phyloP scores from a whole-genome alignment of 2,888 invertebrate species.

The Atethmia centrago region DNA sequence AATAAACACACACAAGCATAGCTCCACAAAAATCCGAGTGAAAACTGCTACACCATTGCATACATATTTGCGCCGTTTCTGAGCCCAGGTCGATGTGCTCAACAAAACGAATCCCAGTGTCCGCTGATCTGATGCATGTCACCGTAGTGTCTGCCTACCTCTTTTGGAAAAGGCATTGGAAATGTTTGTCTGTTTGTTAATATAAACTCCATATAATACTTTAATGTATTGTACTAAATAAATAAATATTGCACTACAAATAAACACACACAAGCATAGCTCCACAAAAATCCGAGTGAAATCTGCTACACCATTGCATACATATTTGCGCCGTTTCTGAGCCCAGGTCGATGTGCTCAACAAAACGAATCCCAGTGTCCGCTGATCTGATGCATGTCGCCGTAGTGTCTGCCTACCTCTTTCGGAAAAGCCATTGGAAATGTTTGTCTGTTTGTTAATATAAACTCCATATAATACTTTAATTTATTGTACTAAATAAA shows the following conservation, averaged over 20 bases:
- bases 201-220: not conserved
- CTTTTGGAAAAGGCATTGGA: not conserved
- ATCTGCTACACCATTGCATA: slow-evolving; percentile 36
- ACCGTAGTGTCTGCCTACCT: not conserved
- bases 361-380: slow-evolving; percentile 55
- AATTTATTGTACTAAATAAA: too few relatives aligned
- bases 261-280: not conserved
- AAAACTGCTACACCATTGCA: slow-evolving; percentile 31
- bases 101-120: slow-evolving; percentile 59
- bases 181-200: not conserved
- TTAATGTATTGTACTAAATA: too few relatives aligned
- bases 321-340: slow-evolving; percentile 21
- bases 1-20: not conserved
- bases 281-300: not conserved
- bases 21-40: not conserved
- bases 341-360: slow-evolving; percentile 43
- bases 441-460: not conserved
- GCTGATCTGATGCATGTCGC: slow-evolving; percentile 44
- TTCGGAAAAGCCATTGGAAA: not conserved
- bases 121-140: slow-evolving; percentile 56
- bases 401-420: not conserved
- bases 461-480: not conserved
- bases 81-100: slow-evolving; percentile 43
- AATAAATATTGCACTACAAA: not conserved
- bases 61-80: slow-evolving; percentile 40